Percentiles rank a stretch among this genome's conserved stretches.
Conservation (phyloP, 2,113 vertebrate genomes). For the Cygnus buccinator region DNA sequence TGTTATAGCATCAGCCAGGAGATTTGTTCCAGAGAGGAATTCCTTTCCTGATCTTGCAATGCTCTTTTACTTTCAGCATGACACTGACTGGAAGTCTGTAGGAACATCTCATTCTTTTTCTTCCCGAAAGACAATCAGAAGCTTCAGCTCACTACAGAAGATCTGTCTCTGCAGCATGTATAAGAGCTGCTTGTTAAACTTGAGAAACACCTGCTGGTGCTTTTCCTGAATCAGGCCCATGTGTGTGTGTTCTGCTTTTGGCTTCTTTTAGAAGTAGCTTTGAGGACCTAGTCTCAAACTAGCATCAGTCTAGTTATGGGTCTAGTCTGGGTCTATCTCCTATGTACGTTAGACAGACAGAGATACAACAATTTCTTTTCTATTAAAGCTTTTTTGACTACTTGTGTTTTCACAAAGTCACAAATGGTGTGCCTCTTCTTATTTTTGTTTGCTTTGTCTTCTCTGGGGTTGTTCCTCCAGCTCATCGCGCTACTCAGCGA, state of each 20-base stretch:
- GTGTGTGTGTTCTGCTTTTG: not conserved
- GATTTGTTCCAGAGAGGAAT: not conserved
- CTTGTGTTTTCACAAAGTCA: not conserved
- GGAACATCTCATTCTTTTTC: not conserved
- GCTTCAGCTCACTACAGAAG: not conserved
- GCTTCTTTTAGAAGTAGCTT: not conserved
- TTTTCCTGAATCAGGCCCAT: not conserved
- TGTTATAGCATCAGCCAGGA: not conserved
- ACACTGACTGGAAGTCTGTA: not conserved
- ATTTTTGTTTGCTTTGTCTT: not conserved
- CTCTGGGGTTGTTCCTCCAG: not conserved
- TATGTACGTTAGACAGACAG: accelerated
- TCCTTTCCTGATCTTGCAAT: not conserved
- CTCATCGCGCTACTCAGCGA: no score
- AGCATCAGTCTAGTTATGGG: not conserved
- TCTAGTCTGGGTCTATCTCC: not conserved
- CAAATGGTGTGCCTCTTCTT: not conserved
- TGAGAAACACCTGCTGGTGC: not conserved
- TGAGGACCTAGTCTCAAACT: not conserved
- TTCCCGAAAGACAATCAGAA: not conserved
- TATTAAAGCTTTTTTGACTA: not conserved
- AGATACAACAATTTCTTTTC: not conserved
- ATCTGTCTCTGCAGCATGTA: not conserved
- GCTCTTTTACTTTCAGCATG: not conserved
- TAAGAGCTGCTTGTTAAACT: not conserved